These are phyloP conservation scores for Teleopsis dalmanni DNA, from an alignment of 1,140 invertebrate species.

Conservation along the genomic window DNA sequence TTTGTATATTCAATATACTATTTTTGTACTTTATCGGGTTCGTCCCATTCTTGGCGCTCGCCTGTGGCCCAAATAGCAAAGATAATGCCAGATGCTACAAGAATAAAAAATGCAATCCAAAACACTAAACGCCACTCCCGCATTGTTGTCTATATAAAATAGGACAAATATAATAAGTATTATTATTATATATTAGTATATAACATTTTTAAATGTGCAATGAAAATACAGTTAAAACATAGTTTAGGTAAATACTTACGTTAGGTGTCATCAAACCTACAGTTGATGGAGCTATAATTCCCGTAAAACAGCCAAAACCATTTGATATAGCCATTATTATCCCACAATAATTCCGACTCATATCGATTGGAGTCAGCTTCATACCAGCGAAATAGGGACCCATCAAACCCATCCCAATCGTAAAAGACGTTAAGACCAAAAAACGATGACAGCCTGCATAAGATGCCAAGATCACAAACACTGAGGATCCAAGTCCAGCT, in stretches of 20 bases:
- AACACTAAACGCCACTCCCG: slow-evolving; percentile 75
- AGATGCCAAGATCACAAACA: slow-evolving; percentile 71
- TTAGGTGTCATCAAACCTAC: slow-evolving; percentile 68
- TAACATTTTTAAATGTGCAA: slow-evolving; percentile 57
- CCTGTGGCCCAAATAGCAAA: slow-evolving; percentile 65
- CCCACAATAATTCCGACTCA: slow-evolving; percentile 75
- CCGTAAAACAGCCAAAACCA: slow-evolving; percentile 72
- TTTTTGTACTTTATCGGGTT: slow-evolving; percentile 24
- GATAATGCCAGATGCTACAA: slow-evolving; percentile 62
- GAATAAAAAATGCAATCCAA: slow-evolving; percentile 69
- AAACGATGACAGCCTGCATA: slow-evolving; percentile 68
- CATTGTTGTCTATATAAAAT: slow-evolving; percentile 53
- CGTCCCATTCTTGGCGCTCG: slow-evolving; percentile 65
- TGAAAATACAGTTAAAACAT: slow-evolving; percentile 25
- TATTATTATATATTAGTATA: not conserved
- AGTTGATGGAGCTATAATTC: slow-evolving; percentile 69
- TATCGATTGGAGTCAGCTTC: slow-evolving; percentile 74
- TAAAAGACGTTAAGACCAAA: slow-evolving; percentile 58
- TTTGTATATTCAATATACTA: too few relatives aligned
- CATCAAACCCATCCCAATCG: slow-evolving; percentile 66
- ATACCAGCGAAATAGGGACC: slow-evolving; percentile 68
- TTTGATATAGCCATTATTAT: slow-evolving; percentile 78
- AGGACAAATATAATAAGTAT: not conserved
- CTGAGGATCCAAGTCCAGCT: slow-evolving; percentile 65
- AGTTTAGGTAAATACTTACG: slow-evolving; percentile 46